Percentiles rank a stretch among this genome's conserved stretches.
Conservation (phyloP, 1,140 invertebrate species). For the Cepaea nemoralis region DNA sequence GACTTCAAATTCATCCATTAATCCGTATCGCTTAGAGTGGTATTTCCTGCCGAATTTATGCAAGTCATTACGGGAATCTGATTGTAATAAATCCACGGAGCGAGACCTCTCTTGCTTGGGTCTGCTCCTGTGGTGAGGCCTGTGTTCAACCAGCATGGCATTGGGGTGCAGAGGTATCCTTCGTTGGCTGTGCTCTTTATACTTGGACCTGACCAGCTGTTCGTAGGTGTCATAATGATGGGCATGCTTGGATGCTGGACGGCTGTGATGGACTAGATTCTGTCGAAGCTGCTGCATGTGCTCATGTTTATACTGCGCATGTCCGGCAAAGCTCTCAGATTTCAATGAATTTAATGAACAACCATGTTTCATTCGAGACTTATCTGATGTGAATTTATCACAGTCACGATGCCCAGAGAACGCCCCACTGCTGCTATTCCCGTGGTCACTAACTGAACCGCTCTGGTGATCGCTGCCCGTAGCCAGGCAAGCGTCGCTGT, state of each 20-base stretch:
- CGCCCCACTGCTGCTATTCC: neutral
- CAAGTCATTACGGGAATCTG: neutral
- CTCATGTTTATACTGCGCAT: neutral
- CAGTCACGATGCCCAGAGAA: neutral
- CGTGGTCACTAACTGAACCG: neutral
- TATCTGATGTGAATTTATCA: neutral
- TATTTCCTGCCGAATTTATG: neutral
- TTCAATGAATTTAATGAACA: neutral
- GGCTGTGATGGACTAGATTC: neutral
- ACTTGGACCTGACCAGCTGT: neutral
- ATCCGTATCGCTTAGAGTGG: neutral
- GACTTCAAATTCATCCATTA: neutral
- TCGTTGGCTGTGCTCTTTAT: neutral
- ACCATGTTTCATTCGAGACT: neutral
- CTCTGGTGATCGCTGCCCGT: slow-evolving; percentile 8
- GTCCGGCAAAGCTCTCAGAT: no score
- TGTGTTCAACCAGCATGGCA: neutral
- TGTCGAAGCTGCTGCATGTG: neutral
- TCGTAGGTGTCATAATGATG: neutral
- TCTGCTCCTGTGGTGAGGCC: neutral
- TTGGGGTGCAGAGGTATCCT: neutral
- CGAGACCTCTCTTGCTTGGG: neutral
- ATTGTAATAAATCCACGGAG: neutral
- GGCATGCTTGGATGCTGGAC: neutral
- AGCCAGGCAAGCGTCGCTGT: slow-evolving; percentile 9